Evolutionary conservation across 2,888 invertebrate species (phyloP).

Genomic region (Abrostola triplasia): DNA sequence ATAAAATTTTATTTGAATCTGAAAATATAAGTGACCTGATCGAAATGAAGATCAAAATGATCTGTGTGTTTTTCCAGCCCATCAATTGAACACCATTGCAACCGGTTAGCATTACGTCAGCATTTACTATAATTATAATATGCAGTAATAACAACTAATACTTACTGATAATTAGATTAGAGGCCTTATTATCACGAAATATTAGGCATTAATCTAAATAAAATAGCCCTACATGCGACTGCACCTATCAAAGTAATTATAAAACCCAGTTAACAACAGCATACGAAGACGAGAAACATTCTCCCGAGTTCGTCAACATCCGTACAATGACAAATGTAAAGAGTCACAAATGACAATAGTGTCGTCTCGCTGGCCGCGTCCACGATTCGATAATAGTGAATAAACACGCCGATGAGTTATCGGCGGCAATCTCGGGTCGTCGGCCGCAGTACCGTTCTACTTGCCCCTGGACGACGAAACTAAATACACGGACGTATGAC

Average conservation of each 20-base stretch:
- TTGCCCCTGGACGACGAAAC: slow-evolving; percentile 86
- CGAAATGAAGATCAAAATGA: no score
- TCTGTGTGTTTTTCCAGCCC: no score
- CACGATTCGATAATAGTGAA: slow-evolving; percentile 81
- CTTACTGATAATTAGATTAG: no score
- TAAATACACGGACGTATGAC: slow-evolving; percentile 56
- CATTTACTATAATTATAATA: no score
- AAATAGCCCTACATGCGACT: no score
- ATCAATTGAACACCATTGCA: no score
- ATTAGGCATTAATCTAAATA: no score
- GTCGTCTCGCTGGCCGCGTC: slow-evolving; percentile 53
- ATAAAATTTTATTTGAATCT: no score
- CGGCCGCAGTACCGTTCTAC: slow-evolving; percentile 87
- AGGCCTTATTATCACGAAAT: no score
- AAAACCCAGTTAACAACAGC: slow-evolving; percentile 14
- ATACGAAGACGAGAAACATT: slow-evolving; percentile 26
- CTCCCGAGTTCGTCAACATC: slow-evolving; percentile 56
- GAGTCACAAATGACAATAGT: slow-evolving; percentile 54
- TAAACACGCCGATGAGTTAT: slow-evolving; percentile 87
- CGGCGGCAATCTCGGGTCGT: slow-evolving; percentile 85
- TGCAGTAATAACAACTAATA: no score
- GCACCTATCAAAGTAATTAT: slow-evolving; percentile 24
- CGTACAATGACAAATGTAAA: slow-evolving; percentile 54
- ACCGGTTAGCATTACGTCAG: no score
- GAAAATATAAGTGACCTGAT: no score